Base-by-base conservation (phyloP, 2,888 invertebrate genomes). In the Deilephila elpenor region DNA sequence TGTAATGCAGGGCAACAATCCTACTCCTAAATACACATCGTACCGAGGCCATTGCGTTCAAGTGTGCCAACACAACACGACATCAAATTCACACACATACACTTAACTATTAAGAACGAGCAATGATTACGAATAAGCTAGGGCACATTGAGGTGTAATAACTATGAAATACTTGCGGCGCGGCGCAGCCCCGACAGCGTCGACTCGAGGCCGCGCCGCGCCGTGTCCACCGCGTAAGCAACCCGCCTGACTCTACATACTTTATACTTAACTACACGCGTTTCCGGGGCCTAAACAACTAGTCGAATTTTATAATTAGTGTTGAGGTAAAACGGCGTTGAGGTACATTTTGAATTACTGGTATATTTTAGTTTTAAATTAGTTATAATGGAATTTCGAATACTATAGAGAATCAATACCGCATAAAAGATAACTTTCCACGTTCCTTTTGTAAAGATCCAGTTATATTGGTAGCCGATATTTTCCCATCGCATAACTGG, bases 301-400 rank as follows among this genome's bases (percentile, higher is more conserved):
- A 62, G 3, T 67, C 51, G 51, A 67, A 67, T 67, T 67, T 67
- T 67, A 67, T 25, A 67, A 25, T 67, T 67, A 67, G 44, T 25
- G 14, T 51, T 67, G 67, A 67, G 67, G 67, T 67, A 67, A 17
- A 29, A 25, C 51, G 67, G 67, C 14, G 25, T 67, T 51, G 67
- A 67, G 67, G 67, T 67, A 67, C 44, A 51, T n/a, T 67, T 51
- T 67, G 51, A 25, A 51, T 51, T 51, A 2, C 44, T 25, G 67
- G 51, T 67, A 67, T 37, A 51, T 67, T 64, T 29, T 29, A 25
- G 32, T 61, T 51, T 19, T 67, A 7, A 51, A 25, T 67, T 44
- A 67, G 5, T 0, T 0, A 17, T 25, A 25, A 51, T 44, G 20
- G 67, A 67, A 25, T 67, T 67, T 67, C 3, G 67, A 67, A 67